A percentile compares a stretch with the other conserved stretches of the same genome.
Evolutionary conservation across 2,113 vertebrate genomes (phyloP).

Genomic region (Colinus virginianus): DNA sequence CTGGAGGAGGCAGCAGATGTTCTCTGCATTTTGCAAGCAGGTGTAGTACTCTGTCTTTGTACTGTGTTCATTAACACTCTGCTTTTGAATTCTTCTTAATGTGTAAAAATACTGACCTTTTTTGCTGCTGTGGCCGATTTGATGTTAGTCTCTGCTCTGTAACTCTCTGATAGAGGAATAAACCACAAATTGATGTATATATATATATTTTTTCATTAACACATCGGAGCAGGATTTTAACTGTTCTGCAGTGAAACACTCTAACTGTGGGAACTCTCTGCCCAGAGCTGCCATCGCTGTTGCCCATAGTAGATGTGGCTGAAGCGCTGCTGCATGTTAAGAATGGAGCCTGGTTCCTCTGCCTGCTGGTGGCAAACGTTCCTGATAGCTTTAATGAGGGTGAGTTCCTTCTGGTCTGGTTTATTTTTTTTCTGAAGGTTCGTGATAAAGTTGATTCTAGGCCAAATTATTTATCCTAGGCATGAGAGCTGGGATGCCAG

Average conservation of each 20-base stretch:
- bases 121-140: fast-evolving
- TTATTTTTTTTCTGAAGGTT: not conserved
- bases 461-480: fast-evolving
- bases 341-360: constrained; percentile 97
- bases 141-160: not conserved
- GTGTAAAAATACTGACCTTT: fast-evolving
- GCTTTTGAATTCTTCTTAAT: not conserved
- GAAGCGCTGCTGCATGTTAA: constrained; percentile 94
- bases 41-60: constrained; percentile 64
- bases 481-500: not conserved
- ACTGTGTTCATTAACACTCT: not conserved
- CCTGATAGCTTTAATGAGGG: constrained; percentile 99
- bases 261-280: not conserved
- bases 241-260: not conserved
- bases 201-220: not conserved
- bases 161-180: not conserved
- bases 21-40: constrained; percentile 99
- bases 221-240: fast-evolving
- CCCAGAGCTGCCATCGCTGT: constrained; percentile 90
- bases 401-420: constrained; percentile 50
- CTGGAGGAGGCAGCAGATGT: constrained; percentile 98
- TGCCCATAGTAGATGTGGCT: constrained; percentile 94
- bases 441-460: not conserved
- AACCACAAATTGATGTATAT: not conserved
- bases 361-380: constrained; percentile 96